Base-by-base conservation (phyloP, 1,140 invertebrate genomes). In the Panagrolaimus sp. region DNA sequence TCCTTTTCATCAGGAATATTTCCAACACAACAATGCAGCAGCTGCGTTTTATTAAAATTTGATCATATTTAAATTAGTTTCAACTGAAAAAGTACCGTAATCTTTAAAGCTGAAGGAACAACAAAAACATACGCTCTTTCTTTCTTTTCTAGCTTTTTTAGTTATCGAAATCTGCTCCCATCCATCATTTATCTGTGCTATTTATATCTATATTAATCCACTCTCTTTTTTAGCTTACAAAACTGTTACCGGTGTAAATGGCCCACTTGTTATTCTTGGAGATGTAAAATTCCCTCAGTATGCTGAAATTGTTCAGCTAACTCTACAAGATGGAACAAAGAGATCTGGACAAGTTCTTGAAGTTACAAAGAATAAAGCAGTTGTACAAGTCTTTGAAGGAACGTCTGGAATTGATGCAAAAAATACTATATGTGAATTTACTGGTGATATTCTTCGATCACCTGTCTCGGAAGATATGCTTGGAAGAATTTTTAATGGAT, bases 401-500 rank as follows among this genome's bases (percentile, higher is more conserved):
- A 97, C 93, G 25, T 93, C 92, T 3, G 93, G 93, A 70, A 95
- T 96, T 83, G 93, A 96, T 87, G 93, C 92, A 16, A 96, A 95
- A 85, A 90, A 95, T 86, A 96, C 93, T 63, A 88, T 92, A 44
- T 94, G 92, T 83, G 93, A 96, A 86, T 97, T 97, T 84, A 95
- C 93, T 63, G 93, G 93, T 43, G 93, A 97, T 82, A 96, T 96
- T 86, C 86, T 97, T 76, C 87, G 92, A 70, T 93, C 91, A 25
- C 92, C 93, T 4, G 93, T 96, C 0, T 95, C 92, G 0, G 93
- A 96, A 84, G 93, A 96, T 81, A 96, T 96, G 93, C 88, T 95
- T 84, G 93, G 93, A 83, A 88, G 93, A 84, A 91, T 96, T 1
- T 97, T 97, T 85, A 96, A 97, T 85, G 93, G 93, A n/a, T 95